These are phyloP conservation scores for Podarcis siculus DNA, from an alignment of 2,797 vertebrate species.

Conservation along the genomic window DNA sequence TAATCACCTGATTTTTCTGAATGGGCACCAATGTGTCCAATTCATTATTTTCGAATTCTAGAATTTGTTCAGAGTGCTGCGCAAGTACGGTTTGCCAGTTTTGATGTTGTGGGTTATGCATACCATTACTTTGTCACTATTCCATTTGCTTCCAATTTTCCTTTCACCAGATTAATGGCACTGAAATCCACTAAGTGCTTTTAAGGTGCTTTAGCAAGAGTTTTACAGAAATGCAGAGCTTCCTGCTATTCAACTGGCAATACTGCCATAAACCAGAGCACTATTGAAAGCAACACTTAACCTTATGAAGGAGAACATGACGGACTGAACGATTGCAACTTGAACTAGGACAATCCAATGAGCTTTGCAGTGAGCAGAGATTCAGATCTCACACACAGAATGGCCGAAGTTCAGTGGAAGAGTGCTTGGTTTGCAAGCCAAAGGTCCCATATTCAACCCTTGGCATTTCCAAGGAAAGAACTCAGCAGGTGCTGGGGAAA, in stretches of 20 bases:
- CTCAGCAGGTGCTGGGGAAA: neutral
- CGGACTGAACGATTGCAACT: neutral
- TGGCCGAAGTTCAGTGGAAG: neutral
- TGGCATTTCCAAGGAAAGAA: neutral
- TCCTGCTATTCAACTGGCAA: neutral
- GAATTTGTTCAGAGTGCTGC: neutral
- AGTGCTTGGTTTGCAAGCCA: neutral
- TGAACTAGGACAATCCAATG: neutral
- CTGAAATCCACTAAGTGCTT: neutral
- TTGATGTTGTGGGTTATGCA: neutral
- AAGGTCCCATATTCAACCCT: neutral
- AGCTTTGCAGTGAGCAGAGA: neutral
- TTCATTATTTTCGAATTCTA: neutral
- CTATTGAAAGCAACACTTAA: neutral
- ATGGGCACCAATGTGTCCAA: no score
- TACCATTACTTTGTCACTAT: neutral
- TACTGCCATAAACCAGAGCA: neutral
- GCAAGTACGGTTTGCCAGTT: neutral
- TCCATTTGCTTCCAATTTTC: neutral
- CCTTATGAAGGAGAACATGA: neutral
- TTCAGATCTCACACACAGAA: neutral
- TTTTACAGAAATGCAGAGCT: no score
- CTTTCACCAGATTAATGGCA: neutral
- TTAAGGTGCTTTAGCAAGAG: neutral
- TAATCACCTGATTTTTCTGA: neutral